These are phyloP conservation scores for Nomada lathburiana DNA, from an alignment of 2,888 invertebrate genomes.

Conservation along the genomic window DNA sequence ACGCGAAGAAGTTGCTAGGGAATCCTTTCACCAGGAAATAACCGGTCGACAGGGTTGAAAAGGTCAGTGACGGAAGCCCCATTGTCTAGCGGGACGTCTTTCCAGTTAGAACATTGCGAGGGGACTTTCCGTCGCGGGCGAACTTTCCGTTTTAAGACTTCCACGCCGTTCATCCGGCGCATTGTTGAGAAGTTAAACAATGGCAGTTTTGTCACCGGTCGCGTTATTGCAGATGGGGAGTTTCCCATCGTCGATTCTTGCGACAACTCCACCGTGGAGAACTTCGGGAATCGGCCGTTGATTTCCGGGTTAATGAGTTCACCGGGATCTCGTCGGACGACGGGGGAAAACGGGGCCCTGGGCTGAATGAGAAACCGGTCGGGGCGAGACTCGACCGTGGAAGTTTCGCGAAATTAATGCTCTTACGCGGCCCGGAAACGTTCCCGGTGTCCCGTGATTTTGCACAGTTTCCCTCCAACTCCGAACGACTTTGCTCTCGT, in stretches of 20 bases:
- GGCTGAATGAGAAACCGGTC: slow-evolving; percentile 54
- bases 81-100: background rate
- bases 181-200: slow-evolving; percentile 74
- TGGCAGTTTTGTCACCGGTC: slow-evolving; percentile 70
- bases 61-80: slow-evolving; percentile 3
- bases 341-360: background rate
- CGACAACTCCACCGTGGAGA: slow-evolving; percentile 19
- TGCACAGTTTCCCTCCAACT: background rate
- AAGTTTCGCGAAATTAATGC: slow-evolving; percentile 64
- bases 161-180: slow-evolving; percentile 27
- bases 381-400: slow-evolving; percentile 17
- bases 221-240: slow-evolving; percentile 72
- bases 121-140: slow-evolving; percentile 14
- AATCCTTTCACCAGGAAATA: background rate
- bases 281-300: slow-evolving; percentile 65
- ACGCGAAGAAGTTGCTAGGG: slow-evolving; percentile 14
- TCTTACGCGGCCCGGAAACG: slow-evolving; percentile 46
- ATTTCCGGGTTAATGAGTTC: slow-evolving; percentile 71
- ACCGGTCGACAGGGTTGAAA: slow-evolving; percentile 1
- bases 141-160: slow-evolving; percentile 44
- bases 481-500: background rate
- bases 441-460: slow-evolving; percentile 15
- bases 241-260: slow-evolving; percentile 67
- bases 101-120: slow-evolving; percentile 29
- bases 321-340: slow-evolving; percentile 32